phyloP scores from a whole-genome alignment of 2,888 invertebrate genomes.

The Caradrina kadenii region DNA sequence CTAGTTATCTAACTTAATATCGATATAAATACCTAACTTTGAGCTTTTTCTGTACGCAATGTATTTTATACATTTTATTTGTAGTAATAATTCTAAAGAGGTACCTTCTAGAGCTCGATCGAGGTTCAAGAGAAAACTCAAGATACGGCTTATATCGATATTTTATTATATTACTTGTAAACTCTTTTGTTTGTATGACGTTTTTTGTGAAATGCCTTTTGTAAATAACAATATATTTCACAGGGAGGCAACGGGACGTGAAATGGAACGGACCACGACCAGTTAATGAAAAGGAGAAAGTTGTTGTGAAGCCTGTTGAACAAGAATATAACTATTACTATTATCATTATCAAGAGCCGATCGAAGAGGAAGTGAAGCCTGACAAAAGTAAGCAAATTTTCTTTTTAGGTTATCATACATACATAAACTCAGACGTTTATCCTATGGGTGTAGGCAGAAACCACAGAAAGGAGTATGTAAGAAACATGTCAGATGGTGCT shows the following conservation, averaged over 20 bases:
- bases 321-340: neutral
- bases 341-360: neutral
- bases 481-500: too few species aligned
- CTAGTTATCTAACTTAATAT: neutral
- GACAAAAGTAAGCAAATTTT: slow-evolving; percentile 26
- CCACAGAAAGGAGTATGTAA: too few species aligned
- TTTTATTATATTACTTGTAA: neutral
- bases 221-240: slow-evolving; percentile 5
- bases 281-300: slow-evolving; percentile 3
- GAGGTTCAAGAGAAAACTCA: neutral
- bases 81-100: too few species aligned
- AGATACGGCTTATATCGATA: neutral
- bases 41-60: too few species aligned
- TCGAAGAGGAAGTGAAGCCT: slow-evolving; percentile 20
- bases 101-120: too few species aligned
- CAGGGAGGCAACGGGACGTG: slow-evolving; percentile 23
- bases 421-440: too few species aligned
- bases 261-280: slow-evolving; percentile 42
- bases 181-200: neutral
- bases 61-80: too few species aligned
- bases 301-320: slow-evolving; percentile 4
- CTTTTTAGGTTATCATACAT: too few species aligned
- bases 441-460: too few species aligned
- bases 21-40: too few species aligned
- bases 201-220: neutral